Evolutionary conservation across 2,113 vertebrate genomes (phyloP).

Genomic region (Oxyura jamaicensis): DNA sequence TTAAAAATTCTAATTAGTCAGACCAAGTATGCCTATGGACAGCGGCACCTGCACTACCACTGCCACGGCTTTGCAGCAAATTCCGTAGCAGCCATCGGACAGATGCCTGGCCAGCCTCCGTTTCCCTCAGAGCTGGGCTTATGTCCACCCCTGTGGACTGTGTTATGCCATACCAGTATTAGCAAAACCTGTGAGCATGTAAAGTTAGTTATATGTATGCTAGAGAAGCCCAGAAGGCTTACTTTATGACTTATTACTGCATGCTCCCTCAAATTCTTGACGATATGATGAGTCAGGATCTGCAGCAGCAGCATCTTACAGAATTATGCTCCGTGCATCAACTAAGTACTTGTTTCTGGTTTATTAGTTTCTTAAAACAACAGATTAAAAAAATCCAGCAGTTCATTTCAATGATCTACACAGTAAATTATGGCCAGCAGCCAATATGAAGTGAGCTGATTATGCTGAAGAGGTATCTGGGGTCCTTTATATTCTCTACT

Average conservation of each 20-base stretch:
- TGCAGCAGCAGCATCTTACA: neutral
- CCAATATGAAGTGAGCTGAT: slow-evolving; percentile 32
- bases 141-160: neutral
- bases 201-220: neutral
- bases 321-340: slow-evolving; percentile 39
- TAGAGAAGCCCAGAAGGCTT: neutral
- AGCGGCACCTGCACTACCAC: neutral
- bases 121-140: neutral
- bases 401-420: slow-evolving; percentile 38
- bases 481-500: slow-evolving; percentile 45
- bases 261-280: neutral
- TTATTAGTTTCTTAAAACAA: slow-evolving; percentile 62
- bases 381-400: slow-evolving; percentile 38
- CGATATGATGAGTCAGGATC: neutral
- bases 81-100: neutral
- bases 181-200: neutral
- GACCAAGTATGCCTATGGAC: neutral
- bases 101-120: neutral
- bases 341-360: slow-evolving; percentile 57
- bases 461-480: slow-evolving; percentile 51
- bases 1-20: neutral
- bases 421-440: slow-evolving; percentile 27
- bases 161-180: neutral
- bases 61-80: neutral
- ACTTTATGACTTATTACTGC: neutral